Percentiles rank a stretch among this genome's conserved stretches.
Conservation (phyloP, 2,888 invertebrate species). For the Clitarchus hookeri region DNA sequence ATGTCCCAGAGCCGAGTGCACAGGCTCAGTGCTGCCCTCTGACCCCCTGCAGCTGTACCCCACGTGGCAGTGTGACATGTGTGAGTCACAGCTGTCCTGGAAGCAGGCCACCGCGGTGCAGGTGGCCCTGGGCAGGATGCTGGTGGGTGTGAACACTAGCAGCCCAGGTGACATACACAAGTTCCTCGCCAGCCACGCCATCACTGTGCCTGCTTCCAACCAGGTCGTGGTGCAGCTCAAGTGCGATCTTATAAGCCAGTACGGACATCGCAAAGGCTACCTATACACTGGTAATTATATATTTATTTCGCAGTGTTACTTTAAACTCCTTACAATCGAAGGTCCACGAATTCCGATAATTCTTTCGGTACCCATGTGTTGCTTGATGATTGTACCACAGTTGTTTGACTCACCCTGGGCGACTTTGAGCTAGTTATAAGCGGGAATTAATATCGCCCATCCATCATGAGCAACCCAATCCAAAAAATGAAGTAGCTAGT, state of each 20-base stretch:
- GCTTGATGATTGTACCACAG: too few relatives aligned
- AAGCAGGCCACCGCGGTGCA: conserved; percentile 52
- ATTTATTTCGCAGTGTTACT: too few relatives aligned
- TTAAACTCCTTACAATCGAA: too few relatives aligned
- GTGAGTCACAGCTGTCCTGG: conserved; percentile 57
- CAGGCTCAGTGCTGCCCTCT: conserved; percentile 62
- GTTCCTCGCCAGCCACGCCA: conserved; percentile 62
- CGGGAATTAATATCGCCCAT: too few relatives aligned
- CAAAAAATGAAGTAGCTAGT: too few relatives aligned
- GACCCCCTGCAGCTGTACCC: conserved; percentile 60
- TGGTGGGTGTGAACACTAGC: conserved; percentile 59
- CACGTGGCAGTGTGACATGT: conserved; percentile 65
- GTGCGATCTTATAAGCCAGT: conserved; percentile 64
- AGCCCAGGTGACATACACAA: conserved; percentile 60
- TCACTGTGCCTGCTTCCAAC: conserved; percentile 63
- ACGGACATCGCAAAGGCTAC: conserved; percentile 62
- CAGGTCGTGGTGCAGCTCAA: conserved; percentile 67
- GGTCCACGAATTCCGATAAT: too few relatives aligned
- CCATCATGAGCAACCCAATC: too few relatives aligned
- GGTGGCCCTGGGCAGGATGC: conserved; percentile 57
- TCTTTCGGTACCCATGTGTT: too few relatives aligned
- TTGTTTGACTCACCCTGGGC: too few relatives aligned
- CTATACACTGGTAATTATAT: conserved; percentile 61
- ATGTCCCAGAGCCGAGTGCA: conserved; percentile 59
- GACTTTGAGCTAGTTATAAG: too few relatives aligned